These are phyloP conservation scores for Nycticryphes semicollaris DNA, from an alignment of 2,113 vertebrate species.

Conservation along the genomic window DNA sequence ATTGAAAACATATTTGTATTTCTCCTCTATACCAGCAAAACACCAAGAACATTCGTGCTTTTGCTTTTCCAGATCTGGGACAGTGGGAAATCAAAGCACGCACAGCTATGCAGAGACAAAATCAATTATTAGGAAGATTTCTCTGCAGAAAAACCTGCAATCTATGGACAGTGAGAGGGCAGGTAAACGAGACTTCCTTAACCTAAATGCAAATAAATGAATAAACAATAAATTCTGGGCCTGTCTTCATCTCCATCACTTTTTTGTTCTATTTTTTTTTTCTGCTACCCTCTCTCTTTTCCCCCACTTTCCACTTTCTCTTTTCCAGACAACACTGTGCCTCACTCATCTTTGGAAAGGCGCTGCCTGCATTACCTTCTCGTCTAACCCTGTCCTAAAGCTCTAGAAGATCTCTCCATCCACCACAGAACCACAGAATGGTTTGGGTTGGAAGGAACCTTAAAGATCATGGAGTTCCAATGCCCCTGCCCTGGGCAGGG, in stretches of 20 bases:
- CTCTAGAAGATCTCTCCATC: background rate
- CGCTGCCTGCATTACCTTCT: background rate
- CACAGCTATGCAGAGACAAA: background rate
- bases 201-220: background rate
- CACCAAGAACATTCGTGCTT: background rate
- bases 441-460: background rate
- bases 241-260: background rate
- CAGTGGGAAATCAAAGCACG: background rate
- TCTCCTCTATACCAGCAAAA: background rate
- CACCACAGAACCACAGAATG: background rate
- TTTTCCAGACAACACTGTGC: accelerated
- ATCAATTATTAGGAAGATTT: background rate
- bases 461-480: accelerated
- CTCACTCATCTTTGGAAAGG: accelerated
- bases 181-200: background rate
- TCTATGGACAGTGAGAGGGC: background rate
- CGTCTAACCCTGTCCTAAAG: background rate
- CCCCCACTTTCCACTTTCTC: background rate
- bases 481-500: background rate
- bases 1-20: background rate
- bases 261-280: background rate
- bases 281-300: no score
- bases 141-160: background rate
- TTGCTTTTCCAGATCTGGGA: background rate
- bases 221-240: background rate